A percentile compares a stretch with the other conserved stretches of the same genome.
phyloP scores from a whole-genome alignment of 2,888 invertebrate genomes.

The Apodemia duryi region DNA sequence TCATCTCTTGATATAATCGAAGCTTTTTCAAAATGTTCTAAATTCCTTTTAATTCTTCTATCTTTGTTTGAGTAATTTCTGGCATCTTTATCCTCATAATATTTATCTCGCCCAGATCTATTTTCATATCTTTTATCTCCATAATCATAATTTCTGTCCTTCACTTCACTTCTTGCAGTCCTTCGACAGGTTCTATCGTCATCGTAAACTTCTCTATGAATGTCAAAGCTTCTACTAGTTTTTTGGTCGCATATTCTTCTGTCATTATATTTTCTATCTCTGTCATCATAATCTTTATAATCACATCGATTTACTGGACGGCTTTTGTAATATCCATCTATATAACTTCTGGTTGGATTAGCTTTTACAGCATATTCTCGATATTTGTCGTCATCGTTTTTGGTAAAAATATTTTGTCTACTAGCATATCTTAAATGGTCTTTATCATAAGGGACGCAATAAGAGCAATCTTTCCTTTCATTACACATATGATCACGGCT shows the following conservation, averaged over 20 bases:
- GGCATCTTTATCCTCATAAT: constrained; percentile 41
- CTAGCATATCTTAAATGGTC: constrained; percentile 43
- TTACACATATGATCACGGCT: constrained; percentile 39
- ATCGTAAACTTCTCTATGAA: constrained; percentile 47
- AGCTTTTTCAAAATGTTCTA: constrained; percentile 53
- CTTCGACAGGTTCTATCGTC: constrained; percentile 45
- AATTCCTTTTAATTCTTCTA: constrained; percentile 41
- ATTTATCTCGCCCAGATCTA: constrained; percentile 36
- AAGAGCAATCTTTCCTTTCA: constrained; percentile 38
- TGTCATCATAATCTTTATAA: constrained; percentile 44
- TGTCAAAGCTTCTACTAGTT: constrained; percentile 59
- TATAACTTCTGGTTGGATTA: constrained; percentile 43
- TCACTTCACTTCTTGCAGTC: constrained; percentile 52
- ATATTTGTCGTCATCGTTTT: constrained; percentile 40
- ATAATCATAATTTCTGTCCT: constrained; percentile 45
- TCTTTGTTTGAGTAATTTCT: constrained; percentile 38
- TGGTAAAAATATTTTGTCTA: constrained; percentile 43
- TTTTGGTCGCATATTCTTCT: constrained; percentile 46
- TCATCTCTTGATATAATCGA: constrained; percentile 59
- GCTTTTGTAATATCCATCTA: constrained; percentile 41
- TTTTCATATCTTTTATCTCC: constrained; percentile 43
- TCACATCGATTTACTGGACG: constrained; percentile 34
- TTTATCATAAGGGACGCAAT: constrained; percentile 42
- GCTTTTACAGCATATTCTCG: constrained; percentile 42
- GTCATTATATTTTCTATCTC: constrained; percentile 44